Percentiles rank a stretch among this genome's conserved stretches.
Conservation (phyloP, 2,797 vertebrate genomes). For the Taenioides sp. region DNA sequence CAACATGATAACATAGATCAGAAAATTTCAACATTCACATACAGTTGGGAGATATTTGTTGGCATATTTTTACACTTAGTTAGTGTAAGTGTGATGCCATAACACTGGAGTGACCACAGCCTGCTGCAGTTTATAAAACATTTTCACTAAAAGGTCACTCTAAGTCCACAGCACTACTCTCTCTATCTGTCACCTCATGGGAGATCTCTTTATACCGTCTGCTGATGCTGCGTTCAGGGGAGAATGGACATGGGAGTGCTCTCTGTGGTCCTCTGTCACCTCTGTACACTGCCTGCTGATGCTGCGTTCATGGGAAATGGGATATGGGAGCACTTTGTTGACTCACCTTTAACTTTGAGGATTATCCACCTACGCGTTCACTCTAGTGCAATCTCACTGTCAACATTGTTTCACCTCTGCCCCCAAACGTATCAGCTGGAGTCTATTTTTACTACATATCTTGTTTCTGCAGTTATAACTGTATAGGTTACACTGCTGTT, state of each 20-base stretch:
- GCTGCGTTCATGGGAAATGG: conserved; percentile 61
- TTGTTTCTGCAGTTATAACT: neutral
- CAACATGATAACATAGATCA: too few relatives aligned
- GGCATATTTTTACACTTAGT: too few relatives aligned
- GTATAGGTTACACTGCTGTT: too few relatives aligned
- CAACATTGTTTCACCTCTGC: neutral
- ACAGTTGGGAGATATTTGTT: too few relatives aligned
- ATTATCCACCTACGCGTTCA: conserved; percentile 39
- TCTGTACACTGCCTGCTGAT: conserved; percentile 56
- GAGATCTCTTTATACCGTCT: neutral
- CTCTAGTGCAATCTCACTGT: neutral
- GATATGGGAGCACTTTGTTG: conserved; percentile 36
- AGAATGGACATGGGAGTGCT: conserved; percentile 14
- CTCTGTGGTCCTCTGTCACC: conserved; percentile 36
- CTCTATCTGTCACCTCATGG: neutral
- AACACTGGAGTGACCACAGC: neutral
- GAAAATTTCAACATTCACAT: too few relatives aligned
- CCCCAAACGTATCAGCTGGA: too few relatives aligned
- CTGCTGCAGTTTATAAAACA: neutral
- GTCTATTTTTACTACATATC: neutral
- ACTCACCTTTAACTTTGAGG: conserved; percentile 47
- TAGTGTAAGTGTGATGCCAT: neutral
- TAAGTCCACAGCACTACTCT: neutral
- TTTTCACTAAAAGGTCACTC: neutral
- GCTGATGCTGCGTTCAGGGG: conserved; percentile 5